Evolutionary conservation across 1,140 invertebrate species (phyloP), one percentile per base, ranked within the genome.

Genomic region (Frieseomelitta varia): DNA sequence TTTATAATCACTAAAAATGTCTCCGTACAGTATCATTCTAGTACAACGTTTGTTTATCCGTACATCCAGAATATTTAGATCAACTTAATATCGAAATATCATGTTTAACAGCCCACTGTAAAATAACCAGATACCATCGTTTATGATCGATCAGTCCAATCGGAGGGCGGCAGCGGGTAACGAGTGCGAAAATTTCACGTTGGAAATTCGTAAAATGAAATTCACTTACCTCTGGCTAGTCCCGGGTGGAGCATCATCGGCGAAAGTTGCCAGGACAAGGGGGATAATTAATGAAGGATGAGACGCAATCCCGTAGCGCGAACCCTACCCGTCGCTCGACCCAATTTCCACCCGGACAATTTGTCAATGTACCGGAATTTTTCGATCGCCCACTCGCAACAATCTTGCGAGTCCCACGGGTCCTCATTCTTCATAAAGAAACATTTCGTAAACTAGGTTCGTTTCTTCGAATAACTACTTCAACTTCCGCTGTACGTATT

Each of bases 201-300:
- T 61, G 58, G 61, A 88, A 82, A 81, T 85, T 88, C 74, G 68
- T 39, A 82, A 79, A 88, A 88, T 76, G 76, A 76, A 81, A 85
- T 88, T 87, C 79, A 88, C 87, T 88, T 88, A 88, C 87, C 87
- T 88, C 76, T 61, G 34, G 77, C 14, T 53, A 67, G 79, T 82
- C 79, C 58, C 78, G 14, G 39, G 61, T 1, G 27, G 34, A 58
- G 39, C 61, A 77, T 30, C 74, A 55, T 79, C 79, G 27, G 72
- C 87, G 71, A 82, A 88, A 88, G 87, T 88, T 88, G 77, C 85
- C 76, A 34, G 65, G 65, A 67, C 84, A 76, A 71, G 27, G 65
- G 47, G 65, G 84, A 88, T 88, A 88, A 88, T 88, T 88, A 88
- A 88, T 88, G 85, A 88, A 88, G 84, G 87, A 88, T 85, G 87